These are phyloP conservation scores for Prietella phreatophila DNA, from an alignment of 2,113 vertebrate species.

Conservation along the genomic window DNA sequence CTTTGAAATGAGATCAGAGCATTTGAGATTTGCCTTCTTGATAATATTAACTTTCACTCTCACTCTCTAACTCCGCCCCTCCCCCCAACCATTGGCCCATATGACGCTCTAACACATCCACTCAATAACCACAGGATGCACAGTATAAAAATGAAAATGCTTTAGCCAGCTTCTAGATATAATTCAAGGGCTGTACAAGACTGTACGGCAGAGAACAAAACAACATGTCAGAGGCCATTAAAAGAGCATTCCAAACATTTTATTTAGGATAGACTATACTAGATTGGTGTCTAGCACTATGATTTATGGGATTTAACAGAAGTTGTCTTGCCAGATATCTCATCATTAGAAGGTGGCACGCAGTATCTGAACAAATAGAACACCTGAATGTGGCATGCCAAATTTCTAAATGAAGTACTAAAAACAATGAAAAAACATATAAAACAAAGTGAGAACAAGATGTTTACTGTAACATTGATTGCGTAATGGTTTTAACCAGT, in stretches of 20 bases:
- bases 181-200: conserved; percentile 57
- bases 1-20: conserved; percentile 73
- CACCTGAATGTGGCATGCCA: not conserved
- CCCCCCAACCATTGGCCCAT: not conserved
- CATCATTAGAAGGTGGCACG: not conserved
- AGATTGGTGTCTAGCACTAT: not conserved
- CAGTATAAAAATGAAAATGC: conserved; percentile 54
- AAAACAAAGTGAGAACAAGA: not conserved
- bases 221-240: conserved; percentile 54
- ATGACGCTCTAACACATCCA: conserved; percentile 22
- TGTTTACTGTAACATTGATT: not conserved
- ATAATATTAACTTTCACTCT: conserved; percentile 67
- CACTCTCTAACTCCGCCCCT: not conserved
- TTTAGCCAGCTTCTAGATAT: conserved; percentile 55
- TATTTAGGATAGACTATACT: not conserved
- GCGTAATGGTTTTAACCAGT: not conserved
- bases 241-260: conserved; percentile 50
- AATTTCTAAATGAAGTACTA: not conserved
- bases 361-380: not conserved
- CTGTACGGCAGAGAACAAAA: conserved; percentile 33
- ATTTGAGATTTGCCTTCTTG: conserved; percentile 67
- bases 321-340: not conserved
- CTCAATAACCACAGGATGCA: conserved; percentile 40
- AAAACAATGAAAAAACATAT: not conserved
- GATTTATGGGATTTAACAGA: not conserved